A percentile compares a stretch with the other conserved stretches of the same genome.
phyloP scores from a whole-genome alignment of 64 coral and sea anemone species.

The Anthopleura sola region DNA sequence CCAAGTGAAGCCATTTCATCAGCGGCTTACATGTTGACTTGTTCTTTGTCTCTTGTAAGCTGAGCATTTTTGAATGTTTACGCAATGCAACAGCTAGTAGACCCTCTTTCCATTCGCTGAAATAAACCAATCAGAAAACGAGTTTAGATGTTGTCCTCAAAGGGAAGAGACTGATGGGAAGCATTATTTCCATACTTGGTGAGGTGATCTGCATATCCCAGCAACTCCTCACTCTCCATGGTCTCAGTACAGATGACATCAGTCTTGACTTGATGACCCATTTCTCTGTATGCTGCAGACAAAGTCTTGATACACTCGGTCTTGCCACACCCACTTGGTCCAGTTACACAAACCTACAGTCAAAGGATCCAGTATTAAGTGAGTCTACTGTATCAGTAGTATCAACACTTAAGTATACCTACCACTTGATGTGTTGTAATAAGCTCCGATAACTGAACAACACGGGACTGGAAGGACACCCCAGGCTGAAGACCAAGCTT shows the following conservation, averaged over 20 bases:
- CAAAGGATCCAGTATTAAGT: neutral
- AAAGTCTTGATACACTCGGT: constrained; percentile 93
- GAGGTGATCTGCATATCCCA: constrained; percentile 62
- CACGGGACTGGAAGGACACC: constrained; percentile 77
- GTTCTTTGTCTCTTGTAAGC: constrained; percentile 54
- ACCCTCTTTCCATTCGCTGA: constrained; percentile 90
- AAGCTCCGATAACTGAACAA: constrained; percentile 81
- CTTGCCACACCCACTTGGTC: constrained; percentile 90
- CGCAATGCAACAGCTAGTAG: constrained; percentile 69
- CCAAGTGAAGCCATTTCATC: constrained; percentile 97
- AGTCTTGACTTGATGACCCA: constrained; percentile 81
- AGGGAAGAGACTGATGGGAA: neutral
- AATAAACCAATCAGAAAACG: constrained; percentile 2
- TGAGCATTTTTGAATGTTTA: constrained; percentile 59
- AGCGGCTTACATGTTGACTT: constrained; percentile 48
- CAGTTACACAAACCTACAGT: constrained; percentile 70
- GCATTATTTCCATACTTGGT: constrained; percentile 39
- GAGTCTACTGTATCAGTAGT: neutral
- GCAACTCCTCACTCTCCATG: constrained; percentile 68
- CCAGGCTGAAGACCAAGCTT: constrained; percentile 94
- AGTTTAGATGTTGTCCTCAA: neutral
- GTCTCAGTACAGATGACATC: constrained; percentile 88
- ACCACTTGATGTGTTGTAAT: constrained; percentile 82
- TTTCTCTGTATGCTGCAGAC: constrained; percentile 86
- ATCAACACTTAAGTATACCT: constrained; percentile 10